Conservation (phyloP, 2,113 vertebrate genomes). For the Plestiodon gilberti region DNA sequence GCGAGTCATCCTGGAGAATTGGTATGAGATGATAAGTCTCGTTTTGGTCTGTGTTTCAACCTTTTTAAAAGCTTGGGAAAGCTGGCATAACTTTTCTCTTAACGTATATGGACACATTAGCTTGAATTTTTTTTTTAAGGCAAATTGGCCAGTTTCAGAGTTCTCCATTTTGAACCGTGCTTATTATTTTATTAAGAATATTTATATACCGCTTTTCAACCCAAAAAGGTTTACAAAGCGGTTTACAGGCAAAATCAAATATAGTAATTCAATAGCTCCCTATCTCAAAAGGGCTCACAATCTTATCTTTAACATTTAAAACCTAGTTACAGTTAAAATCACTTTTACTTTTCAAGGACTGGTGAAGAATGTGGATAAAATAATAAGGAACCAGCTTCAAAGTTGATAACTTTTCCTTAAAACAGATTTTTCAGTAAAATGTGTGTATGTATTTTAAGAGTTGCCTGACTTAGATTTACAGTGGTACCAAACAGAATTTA, state of each 20-base stretch:
- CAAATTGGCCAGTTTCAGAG: slow-evolving; percentile 15
- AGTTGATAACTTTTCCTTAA: background rate
- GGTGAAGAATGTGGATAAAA: background rate
- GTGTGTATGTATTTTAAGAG: background rate
- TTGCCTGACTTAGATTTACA: background rate
- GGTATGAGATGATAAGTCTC: background rate
- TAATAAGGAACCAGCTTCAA: background rate
- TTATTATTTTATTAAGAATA: background rate
- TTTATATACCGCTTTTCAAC: too few relatives aligned
- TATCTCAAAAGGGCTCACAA: too few relatives aligned
- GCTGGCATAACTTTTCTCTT: rapidly evolving
- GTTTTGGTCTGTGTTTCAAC: background rate
- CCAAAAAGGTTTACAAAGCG: too few relatives aligned
- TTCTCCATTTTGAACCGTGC: background rate
- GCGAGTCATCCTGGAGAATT: background rate
- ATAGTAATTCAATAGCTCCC: too few relatives aligned
- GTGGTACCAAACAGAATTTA: background rate
- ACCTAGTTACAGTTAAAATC: too few relatives aligned
- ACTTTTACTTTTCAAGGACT: background rate
- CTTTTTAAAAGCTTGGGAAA: background rate
- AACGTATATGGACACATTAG: background rate
- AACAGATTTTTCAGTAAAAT: too few relatives aligned
- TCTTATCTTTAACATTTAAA: too few relatives aligned
- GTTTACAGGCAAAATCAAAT: too few relatives aligned
- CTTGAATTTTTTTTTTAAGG: background rate